Evolutionary conservation across 1,140 invertebrate genomes (phyloP).

Genomic region (Drosophila bipectinata): DNA sequence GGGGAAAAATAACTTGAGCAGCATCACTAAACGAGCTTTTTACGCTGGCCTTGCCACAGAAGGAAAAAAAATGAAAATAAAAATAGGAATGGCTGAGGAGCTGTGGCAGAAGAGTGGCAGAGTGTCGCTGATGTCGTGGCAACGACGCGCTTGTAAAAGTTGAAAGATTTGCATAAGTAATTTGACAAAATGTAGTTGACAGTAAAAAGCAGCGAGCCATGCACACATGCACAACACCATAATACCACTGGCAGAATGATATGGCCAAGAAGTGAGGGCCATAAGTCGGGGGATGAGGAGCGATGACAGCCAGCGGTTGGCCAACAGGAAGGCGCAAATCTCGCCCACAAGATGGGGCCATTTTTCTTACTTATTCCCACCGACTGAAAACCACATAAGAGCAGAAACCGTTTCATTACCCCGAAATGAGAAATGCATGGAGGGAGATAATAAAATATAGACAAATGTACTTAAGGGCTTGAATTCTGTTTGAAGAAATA

Average conservation of each 20-base stretch:
- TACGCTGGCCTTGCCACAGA: slow-evolving; percentile 41
- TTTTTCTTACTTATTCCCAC: slow-evolving; percentile 72
- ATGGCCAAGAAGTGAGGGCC: slow-evolving; percentile 35
- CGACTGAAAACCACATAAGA: slow-evolving; percentile 13
- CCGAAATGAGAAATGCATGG: slow-evolving; percentile 39
- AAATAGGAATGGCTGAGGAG: background rate
- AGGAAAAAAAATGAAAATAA: slow-evolving; percentile 13
- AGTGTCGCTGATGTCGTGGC: slow-evolving; percentile 59
- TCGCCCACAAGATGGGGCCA: slow-evolving; percentile 52
- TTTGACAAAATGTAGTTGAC: slow-evolving; percentile 83
- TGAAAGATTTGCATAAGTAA: slow-evolving; percentile 83
- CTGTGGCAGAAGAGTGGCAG: background rate
- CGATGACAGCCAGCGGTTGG: slow-evolving; percentile 31
- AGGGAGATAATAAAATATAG: slow-evolving; percentile 8
- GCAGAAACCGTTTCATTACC: slow-evolving; percentile 39
- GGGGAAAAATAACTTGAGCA: slow-evolving; percentile 45
- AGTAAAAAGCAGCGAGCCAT: slow-evolving; percentile 70
- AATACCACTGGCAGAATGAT: slow-evolving; percentile 60
- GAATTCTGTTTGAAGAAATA: slow-evolving; percentile 3
- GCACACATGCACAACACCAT: slow-evolving; percentile 47
- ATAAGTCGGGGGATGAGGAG: background rate
- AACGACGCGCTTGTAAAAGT: slow-evolving; percentile 80
- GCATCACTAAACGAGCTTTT: slow-evolving; percentile 72
- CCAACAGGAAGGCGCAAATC: slow-evolving; percentile 27
- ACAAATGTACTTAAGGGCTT: slow-evolving; percentile 11